A percentile compares a stretch with the other conserved stretches of the same genome.
These are phyloP conservation scores for Leptonema lineaticorne DNA, from an alignment of 1,140 invertebrate species.

Conservation along the genomic window DNA sequence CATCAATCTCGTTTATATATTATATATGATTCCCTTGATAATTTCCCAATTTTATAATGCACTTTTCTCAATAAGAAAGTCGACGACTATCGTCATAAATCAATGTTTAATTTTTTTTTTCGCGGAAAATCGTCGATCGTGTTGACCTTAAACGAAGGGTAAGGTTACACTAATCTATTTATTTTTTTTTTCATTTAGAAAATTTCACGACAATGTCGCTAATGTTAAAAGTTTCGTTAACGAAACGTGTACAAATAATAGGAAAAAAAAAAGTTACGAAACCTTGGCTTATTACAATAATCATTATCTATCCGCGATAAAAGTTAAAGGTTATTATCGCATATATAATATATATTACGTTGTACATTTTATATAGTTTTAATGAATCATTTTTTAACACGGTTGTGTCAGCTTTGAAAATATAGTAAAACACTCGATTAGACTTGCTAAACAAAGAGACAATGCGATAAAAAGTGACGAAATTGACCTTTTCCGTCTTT, in stretches of 20 bases:
- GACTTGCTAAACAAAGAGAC: too few relatives aligned
- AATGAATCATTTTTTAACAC: neutral
- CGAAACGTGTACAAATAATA: too few relatives aligned
- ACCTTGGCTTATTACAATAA: neutral
- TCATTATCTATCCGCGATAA: neutral
- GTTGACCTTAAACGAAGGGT: neutral
- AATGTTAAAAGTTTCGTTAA: neutral
- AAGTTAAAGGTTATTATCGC: neutral
- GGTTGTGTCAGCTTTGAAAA: too few relatives aligned
- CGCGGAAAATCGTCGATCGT: neutral
- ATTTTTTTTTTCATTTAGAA: neutral
- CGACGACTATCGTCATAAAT: neutral
- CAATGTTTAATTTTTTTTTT: conserved; percentile 11
- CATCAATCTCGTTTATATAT: too few relatives aligned
- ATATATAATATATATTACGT: too few relatives aligned
- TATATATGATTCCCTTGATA: too few relatives aligned
- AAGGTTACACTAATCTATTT: neutral
- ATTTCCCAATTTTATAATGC: too few relatives aligned
- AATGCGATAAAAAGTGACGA: too few relatives aligned
- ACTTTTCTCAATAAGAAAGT: too few relatives aligned
- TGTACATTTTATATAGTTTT: too few relatives aligned
- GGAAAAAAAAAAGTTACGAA: neutral
- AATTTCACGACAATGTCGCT: neutral
- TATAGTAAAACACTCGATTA: too few relatives aligned
- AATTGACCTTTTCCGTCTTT: neutral